A percentile compares a stretch with the other conserved stretches of the same genome.
Evolutionary conservation across 2,888 invertebrate genomes (phyloP).

Genomic region (Dusona sp.): DNA sequence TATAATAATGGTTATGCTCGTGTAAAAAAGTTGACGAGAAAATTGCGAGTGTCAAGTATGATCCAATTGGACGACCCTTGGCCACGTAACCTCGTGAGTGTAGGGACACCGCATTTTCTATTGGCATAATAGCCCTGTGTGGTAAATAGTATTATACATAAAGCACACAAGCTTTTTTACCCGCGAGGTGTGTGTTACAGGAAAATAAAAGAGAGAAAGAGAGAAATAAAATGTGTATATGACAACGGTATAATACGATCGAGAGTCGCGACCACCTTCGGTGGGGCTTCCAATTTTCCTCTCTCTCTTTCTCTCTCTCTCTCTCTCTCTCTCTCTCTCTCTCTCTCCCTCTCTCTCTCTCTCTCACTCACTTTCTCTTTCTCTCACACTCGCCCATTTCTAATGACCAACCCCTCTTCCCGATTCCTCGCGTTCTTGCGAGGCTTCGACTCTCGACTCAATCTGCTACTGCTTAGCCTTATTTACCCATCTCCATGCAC

Average conservation of each 20-base stretch:
- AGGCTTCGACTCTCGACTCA: conserved; percentile 81
- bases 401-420: conserved; percentile 32
- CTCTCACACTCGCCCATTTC: conserved; percentile 52
- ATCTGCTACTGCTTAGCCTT: conserved; percentile 82
- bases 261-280: conserved; percentile 75
- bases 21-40: conserved; percentile 33
- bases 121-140: conserved; percentile 75
- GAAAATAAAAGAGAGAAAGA: conserved; percentile 18
- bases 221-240: conserved; percentile 27
- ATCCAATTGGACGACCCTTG: conserved; percentile 77
- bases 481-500: conserved; percentile 72
- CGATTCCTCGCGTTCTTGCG: conserved; percentile 71
- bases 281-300: conserved; percentile 79
- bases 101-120: conserved; percentile 47
- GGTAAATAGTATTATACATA: conserved; percentile 51
- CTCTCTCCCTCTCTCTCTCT: too few species aligned
- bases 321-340: conserved; percentile 48
- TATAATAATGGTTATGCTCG: conserved; percentile 24
- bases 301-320: conserved; percentile 1
- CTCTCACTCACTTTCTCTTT: conserved; percentile 13
- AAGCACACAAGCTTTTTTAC: conserved; percentile 16
- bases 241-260: conserved; percentile 74
- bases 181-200: conserved; percentile 6
- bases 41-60: conserved; percentile 76
- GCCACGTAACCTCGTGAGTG: conserved; percentile 68